Evolutionary conservation across 2,797 vertebrate species (phyloP), one percentile per base, ranked within the genome.

Genomic region (Caiman crocodilus): DNA sequence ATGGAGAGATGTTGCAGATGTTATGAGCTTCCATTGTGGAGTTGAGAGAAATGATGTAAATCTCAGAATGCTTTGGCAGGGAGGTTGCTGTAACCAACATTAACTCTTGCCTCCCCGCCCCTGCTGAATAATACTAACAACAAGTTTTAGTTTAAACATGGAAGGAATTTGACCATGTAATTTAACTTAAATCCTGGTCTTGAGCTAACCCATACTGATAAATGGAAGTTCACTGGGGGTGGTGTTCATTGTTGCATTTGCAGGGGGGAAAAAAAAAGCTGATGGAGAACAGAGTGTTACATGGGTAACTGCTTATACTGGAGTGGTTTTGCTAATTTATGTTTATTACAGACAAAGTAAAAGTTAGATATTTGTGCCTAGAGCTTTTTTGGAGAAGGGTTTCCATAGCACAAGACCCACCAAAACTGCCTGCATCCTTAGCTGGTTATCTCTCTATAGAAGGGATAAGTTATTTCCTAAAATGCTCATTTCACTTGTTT

Each of bases 401-500:
- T 76, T 82, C 87, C 7, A 9, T 50, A 76, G 8, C 61, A 64
- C 75, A 82, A 32, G 32, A 76, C 82, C 2, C 35, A 18, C 15
- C 5, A 55, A 1, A 56, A 30, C 76, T 50, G 82, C 81, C n/a
- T 17, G 11, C 58, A 8, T 65, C 84, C 15, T 77, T 75, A 80
- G 42, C 18, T n/a, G 88, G 12, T 93, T 82, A 60, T 10, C 4
- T 96, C 11, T 89, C 7, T 56, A 75, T 35, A 75, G 26, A 69
- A 84, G 73, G 81, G 76, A 35, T 0, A 23, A 26, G 57, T 18
- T 61, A 74, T 32, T 58, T 90, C 61, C 56, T 26, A 9, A 90
- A 81, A 76, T 50, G 76, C 42, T 50, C 9, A 10, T 10, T 50
- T 50, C 42, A 50, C 42, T 50, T 50, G 42, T 50, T 50, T 50